phyloP scores from a whole-genome alignment of 2,797 vertebrate genomes.

The Furcifer pardalis region DNA sequence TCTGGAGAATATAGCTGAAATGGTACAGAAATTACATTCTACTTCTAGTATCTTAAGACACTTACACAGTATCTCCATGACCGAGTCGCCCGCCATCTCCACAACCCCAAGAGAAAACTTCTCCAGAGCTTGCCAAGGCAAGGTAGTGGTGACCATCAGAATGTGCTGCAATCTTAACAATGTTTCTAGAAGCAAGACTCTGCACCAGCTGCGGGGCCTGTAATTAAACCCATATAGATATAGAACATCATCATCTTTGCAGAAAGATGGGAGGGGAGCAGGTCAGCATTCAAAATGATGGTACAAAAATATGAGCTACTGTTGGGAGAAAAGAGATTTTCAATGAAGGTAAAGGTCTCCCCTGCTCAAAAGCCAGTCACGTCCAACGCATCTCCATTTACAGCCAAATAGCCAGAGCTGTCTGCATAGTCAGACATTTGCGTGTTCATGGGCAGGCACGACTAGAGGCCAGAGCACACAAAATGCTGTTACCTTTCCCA shows the following conservation, averaged over 20 bases:
- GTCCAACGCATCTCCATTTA: too few relatives aligned
- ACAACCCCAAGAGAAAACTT: slow-evolving; percentile 98
- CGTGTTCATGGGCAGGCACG: too few relatives aligned
- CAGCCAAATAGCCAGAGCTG: too few relatives aligned
- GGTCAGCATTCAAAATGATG: background rate
- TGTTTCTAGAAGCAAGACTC: slow-evolving; percentile 90
- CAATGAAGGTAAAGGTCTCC: background rate
- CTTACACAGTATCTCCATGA: slow-evolving; percentile 96
- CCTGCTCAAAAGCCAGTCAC: too few relatives aligned
- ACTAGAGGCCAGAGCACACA: too few relatives aligned
- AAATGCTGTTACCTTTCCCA: too few relatives aligned
- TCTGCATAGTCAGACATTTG: too few relatives aligned
- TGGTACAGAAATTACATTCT: background rate
- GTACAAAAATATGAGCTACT: background rate
- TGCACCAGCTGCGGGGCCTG: slow-evolving; percentile 93
- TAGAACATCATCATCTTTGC: background rate
- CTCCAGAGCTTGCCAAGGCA: slow-evolving; percentile 91
- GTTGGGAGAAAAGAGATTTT: background rate
- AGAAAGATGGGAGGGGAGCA: background rate
- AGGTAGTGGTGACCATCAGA: slow-evolving; percentile 97
- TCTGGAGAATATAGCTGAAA: background rate
- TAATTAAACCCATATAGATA: slow-evolving; percentile 31
- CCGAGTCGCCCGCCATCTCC: slow-evolving; percentile 97
- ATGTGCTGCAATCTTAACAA: slow-evolving; percentile 93
- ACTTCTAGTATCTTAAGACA: background rate